Conservation (phyloP, 2,113 vertebrate species). For the Lophius piscatorius region DNA sequence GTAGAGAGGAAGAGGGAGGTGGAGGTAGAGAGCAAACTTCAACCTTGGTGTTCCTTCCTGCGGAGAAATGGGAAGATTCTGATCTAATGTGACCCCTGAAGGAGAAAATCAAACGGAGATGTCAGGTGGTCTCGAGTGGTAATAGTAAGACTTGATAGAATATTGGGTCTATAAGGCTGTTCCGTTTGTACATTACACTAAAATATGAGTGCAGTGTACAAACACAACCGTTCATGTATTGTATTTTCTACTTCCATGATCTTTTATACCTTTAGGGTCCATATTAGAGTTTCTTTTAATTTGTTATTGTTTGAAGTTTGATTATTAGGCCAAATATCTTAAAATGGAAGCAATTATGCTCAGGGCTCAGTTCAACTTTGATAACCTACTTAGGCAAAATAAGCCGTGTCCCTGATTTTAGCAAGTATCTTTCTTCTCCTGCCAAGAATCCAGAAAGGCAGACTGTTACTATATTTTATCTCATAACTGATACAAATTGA, state of each 20-base stretch:
- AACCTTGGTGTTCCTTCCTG: too few species aligned
- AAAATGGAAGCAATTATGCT: slow-evolving; percentile 55
- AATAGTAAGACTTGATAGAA: neutral
- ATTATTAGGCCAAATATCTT: slow-evolving; percentile 69
- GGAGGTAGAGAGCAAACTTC: neutral
- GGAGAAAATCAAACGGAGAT: too few species aligned
- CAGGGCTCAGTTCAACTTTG: slow-evolving; percentile 54
- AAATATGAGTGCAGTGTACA: too few species aligned
- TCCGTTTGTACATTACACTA: too few species aligned
- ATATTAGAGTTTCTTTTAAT: neutral
- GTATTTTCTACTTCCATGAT: neutral
- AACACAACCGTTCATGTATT: neutral
- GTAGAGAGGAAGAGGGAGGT: slow-evolving; percentile 11
- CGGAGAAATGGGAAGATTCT: slow-evolving; percentile 3
- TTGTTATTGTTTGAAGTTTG: slow-evolving; percentile 23
- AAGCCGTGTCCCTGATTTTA: slow-evolving; percentile 31
- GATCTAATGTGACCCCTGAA: too few species aligned
- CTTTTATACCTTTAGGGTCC: neutral
- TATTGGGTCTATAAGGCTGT: neutral
- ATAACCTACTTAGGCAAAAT: slow-evolving; percentile 67
- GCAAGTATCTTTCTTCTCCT: slow-evolving; percentile 11
- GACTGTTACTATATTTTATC: neutral
- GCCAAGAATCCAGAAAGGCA: neutral
- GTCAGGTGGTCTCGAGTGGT: neutral
- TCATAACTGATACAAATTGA: slow-evolving; percentile 15